A percentile compares a stretch with the other conserved stretches of the same genome.
Evolutionary conservation across 2,888 invertebrate species (phyloP).

Genomic region (Mythimna ferrago): DNA sequence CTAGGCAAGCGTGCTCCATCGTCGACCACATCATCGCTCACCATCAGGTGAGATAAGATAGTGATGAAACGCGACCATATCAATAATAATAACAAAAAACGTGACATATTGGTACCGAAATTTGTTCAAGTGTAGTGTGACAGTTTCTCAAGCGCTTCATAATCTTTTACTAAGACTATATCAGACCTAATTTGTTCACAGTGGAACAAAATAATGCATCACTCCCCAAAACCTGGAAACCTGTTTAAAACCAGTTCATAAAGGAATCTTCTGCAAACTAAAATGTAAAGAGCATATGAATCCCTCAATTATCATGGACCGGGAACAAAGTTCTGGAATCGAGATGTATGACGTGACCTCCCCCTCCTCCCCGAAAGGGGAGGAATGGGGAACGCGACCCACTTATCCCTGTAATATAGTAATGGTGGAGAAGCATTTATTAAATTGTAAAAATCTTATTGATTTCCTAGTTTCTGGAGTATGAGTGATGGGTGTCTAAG

Average conservation of each 20-base stretch:
- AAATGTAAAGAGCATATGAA: slow-evolving; percentile 62
- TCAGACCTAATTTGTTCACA: not conserved
- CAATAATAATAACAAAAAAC: too few species aligned
- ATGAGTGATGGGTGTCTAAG: slow-evolving; percentile 37
- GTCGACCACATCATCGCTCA: too few species aligned
- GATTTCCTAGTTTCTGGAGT: slow-evolving; percentile 59
- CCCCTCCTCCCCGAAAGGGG: slow-evolving; percentile 45
- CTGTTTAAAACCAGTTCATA: slow-evolving; percentile 7
- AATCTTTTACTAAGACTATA: not conserved
- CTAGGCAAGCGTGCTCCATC: too few species aligned
- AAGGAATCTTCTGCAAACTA: slow-evolving; percentile 33
- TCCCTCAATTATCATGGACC: slow-evolving; percentile 65
- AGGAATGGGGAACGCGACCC: slow-evolving; percentile 73
- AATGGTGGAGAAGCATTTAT: slow-evolving; percentile 71
- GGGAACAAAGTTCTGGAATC: slow-evolving; percentile 71
- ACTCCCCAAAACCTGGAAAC: not conserved
- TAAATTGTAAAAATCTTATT: slow-evolving; percentile 71
- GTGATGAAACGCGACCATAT: too few species aligned
- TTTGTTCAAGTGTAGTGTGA: too few species aligned
- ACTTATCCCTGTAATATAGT: slow-evolving; percentile 79
- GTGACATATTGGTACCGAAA: too few species aligned
- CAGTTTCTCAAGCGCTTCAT: not conserved
- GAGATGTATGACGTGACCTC: slow-evolving; percentile 76
- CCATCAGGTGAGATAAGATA: too few species aligned
- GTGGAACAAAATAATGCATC: not conserved